Base-by-base conservation (phyloP, 2,113 vertebrate genomes). In the Syrrhaptes paradoxus region DNA sequence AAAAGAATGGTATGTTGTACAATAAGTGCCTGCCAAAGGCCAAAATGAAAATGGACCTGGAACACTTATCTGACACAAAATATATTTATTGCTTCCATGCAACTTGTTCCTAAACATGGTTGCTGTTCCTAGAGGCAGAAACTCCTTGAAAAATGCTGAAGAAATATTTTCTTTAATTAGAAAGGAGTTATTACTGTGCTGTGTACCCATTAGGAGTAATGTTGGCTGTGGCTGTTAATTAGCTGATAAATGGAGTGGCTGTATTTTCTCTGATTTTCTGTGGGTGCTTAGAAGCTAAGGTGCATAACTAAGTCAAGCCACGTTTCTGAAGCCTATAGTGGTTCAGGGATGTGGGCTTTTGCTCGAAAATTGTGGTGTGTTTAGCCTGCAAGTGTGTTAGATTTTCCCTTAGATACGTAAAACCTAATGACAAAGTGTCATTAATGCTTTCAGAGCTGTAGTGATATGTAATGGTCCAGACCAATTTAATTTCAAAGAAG, bases 201-300 rank as follows among this genome's bases (percentile, higher is more conserved):
- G 12, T 85, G n/a, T 93, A 45, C 9, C 34, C 34, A 61, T 92
- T 91, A 84, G 48, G 41, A 67, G 21, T 65, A 55, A 48, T 82
- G 22, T 20, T 79, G 41, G 14, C 52, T 49, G 38, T 67, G 28
- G 34, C 70, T 87, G 26, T 67, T 92, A 78, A 78, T 72, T 84
- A 88, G 51, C 61, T 77, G 72, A 32, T 80, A 80, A 93, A 80
- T 88, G 45, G 48, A 77, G 22, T 51, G 58, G 36, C 49, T 93
- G 11, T 79, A 22, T 87, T 87, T 94, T 91, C 45, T 93, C 49
- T 34, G 41, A 62, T 87, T 91, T 94, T 90, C 74, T 95, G 11
- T 28, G 49, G 22, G 19, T 19, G 6, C 21, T 93, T 79, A 38
- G 49, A 51, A 61, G 31, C 73, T 68, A 57, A 87, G 31, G 62